These are phyloP conservation scores for Morpho achilles DNA, from an alignment of 2,888 invertebrate genomes.

Conservation along the genomic window DNA sequence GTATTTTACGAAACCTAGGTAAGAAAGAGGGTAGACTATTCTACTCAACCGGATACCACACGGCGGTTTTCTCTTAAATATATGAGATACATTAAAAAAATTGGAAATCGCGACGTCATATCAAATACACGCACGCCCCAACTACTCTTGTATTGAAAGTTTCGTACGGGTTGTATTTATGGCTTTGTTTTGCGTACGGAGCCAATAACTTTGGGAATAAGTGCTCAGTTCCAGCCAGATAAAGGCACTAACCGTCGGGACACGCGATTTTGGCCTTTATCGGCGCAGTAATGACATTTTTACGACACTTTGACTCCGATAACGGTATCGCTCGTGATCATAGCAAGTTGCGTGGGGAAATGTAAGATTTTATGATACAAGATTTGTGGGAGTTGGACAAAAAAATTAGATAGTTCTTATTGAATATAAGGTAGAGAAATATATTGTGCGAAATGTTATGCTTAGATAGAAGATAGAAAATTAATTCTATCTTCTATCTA, in stretches of 20 bases:
- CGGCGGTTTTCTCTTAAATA: no score
- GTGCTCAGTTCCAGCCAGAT: constrained; percentile 34
- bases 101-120: constrained; percentile 7
- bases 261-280: constrained; percentile 36
- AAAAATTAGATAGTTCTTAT: no score
- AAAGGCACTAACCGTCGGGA: constrained; percentile 33
- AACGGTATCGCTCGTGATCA: constrained; percentile 32
- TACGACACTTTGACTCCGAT: constrained; percentile 35
- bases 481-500: no score
- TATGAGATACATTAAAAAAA: constrained; percentile 4
- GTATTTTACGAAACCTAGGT: no score
- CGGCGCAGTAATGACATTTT: constrained; percentile 32
- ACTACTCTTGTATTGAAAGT: constrained; percentile 30
- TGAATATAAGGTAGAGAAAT: background rate
- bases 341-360: constrained; percentile 26
- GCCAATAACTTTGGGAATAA: constrained; percentile 36
- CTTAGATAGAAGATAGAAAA: background rate
- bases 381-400: background rate
- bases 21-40: no score
- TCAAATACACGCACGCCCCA: constrained; percentile 15
- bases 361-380: constrained; percentile 12
- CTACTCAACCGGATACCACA: no score
- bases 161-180: constrained; percentile 33
- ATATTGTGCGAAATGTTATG: background rate
- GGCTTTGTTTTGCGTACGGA: constrained; percentile 35